Evolutionary conservation across 1,140 invertebrate genomes (phyloP).

Genomic region (Caenorhabditis latens): DNA sequence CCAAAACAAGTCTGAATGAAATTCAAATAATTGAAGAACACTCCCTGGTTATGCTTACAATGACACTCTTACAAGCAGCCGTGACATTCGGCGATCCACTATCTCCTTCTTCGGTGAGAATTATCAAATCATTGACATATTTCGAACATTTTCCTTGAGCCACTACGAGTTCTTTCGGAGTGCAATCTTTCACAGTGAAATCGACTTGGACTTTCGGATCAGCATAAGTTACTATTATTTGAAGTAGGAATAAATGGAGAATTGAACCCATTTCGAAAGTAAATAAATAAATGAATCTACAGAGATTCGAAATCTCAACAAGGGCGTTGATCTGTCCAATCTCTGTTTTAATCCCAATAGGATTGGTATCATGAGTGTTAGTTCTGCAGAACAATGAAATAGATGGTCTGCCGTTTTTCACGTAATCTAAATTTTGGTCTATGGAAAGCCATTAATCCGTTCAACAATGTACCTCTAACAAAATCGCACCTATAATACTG

Average conservation of each 20-base stretch:
- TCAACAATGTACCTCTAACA: no score
- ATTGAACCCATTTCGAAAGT: no score
- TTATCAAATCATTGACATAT: background rate
- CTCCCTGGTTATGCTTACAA: background rate
- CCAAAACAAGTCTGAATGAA: background rate
- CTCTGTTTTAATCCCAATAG: no score
- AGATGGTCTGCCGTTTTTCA: no score
- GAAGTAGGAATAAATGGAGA: background rate
- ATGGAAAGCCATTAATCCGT: no score
- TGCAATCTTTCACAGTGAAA: background rate
- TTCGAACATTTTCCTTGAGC: background rate
- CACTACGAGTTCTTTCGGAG: background rate
- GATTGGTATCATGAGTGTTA: no score
- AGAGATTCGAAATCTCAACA: no score
- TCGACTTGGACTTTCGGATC: background rate
- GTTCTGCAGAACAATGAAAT: no score
- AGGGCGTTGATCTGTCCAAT: no score
- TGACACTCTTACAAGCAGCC: background rate
- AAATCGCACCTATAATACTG: no score
- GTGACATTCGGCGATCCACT: background rate
- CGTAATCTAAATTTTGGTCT: no score
- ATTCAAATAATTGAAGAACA: background rate
- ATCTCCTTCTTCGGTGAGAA: background rate
- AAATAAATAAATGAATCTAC: no score
- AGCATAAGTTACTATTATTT: background rate